Base-by-base conservation (phyloP, 2,888 invertebrate genomes). In the Chaitophorus viminalis region DNA sequence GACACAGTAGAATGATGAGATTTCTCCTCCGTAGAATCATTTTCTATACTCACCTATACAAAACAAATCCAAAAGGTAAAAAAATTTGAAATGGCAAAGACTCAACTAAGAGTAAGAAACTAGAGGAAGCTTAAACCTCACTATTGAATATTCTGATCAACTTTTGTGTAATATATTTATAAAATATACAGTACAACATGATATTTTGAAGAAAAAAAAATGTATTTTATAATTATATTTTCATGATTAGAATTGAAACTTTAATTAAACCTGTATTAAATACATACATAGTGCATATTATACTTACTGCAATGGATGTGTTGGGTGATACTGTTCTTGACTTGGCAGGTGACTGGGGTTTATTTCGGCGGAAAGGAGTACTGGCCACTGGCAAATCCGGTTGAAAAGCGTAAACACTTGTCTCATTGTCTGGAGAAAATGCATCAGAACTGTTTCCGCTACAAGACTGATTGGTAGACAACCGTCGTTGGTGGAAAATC, bases 341-440 rank as follows among this genome's bases (percentile, higher is more conserved):
- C 21, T 90, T 79, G 90, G 89, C 90, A 91, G 91, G 88, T 91
- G 90, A 89, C 91, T 88, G 90, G 1, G 89, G 84, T 87, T 89
- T 88, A 68, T 88, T 88, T 75, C 93, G 91, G 65, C 94, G 91
- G 90, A 94, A 94, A 1, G 94, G 94, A 29, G 93, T 93, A 88
- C 92, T 93, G 0, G 92, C 90, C n/a, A 92, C 92, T 31, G 93
- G 92, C 89, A 90, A 89, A 76, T 94, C 94, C 89, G 94, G 94
- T 89, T 94, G 94, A 90, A 95, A 95, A 3, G 95, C 95, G 90
- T 95, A 95, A 29, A 95, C 94, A 89, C 94, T 94, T 89, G 94
- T 94, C 90, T 95, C 94, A 90, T 94, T 94, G 89, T 94, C 94
- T 0, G 94, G 94, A 0, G 94, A 94, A 91, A 94, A 94, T 0